A percentile compares a stretch with the other conserved stretches of the same genome.
phyloP scores from a whole-genome alignment of 2,888 invertebrate species.

The Lamellibrachia columna region DNA sequence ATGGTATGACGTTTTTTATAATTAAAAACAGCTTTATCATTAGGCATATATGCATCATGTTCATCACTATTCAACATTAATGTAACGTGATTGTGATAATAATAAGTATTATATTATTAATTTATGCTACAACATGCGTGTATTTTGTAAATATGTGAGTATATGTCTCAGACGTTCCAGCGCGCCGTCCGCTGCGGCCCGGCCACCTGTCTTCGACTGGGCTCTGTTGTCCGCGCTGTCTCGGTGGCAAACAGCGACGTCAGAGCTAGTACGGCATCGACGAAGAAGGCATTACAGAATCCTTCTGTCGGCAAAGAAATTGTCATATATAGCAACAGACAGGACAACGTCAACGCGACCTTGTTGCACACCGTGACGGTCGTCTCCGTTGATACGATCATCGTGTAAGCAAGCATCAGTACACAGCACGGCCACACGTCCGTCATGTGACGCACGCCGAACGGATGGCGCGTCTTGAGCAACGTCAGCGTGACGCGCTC shows the following conservation, averaged over 20 bases:
- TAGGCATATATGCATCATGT: neutral
- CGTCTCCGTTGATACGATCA: slow-evolving; percentile 20
- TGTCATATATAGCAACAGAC: slow-evolving; percentile 31
- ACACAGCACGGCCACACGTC: slow-evolving; percentile 20
- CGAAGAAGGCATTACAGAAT: slow-evolving; percentile 37
- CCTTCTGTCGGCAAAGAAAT: slow-evolving; percentile 27
- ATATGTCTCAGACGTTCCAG: neutral
- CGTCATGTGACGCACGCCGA: slow-evolving; percentile 19
- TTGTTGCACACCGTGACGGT: neutral
- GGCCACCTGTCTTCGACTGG: neutral
- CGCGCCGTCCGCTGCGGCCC: neutral
- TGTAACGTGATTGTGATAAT: neutral
- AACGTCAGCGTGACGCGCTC: slow-evolving; percentile 32
- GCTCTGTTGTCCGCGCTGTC: neutral
- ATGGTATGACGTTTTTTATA: too few species aligned
- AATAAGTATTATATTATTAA: neutral
- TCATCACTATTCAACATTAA: neutral
- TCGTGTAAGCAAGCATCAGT: slow-evolving; percentile 19
- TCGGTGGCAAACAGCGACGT: slow-evolving; percentile 21
- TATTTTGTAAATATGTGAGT: neutral
- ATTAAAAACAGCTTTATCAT: neutral
- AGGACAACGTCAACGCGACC: slow-evolving; percentile 27
- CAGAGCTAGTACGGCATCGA: slow-evolving; percentile 37
- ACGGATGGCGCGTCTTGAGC: slow-evolving; percentile 26
- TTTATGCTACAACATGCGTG: too few species aligned